Base-by-base conservation (phyloP, 2,888 invertebrate genomes). In the Conomelus anceps region DNA sequence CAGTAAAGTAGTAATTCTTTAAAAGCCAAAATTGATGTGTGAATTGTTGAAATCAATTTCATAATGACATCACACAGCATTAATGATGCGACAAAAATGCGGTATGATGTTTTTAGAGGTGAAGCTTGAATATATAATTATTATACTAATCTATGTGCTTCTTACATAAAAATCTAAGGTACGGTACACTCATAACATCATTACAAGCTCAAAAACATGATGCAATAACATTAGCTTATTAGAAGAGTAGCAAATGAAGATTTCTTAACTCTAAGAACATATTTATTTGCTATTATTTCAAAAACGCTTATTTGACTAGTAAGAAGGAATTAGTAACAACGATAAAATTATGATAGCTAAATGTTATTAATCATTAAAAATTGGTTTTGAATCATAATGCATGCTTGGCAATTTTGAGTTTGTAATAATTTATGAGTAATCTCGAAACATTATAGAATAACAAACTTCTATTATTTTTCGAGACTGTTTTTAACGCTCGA, bases 1-100 rank as follows among this genome's bases (percentile, higher is more conserved):
- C 63, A 63, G 63, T 63, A 63, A 63, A 63, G 63, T 86, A 86
- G 86, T 86, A 86, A 86, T 23, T 86, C 86, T 86, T 86, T 86
- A 86, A 86, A 86, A 86, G 86, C 86, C 86, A 29, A 86, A 86
- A 24, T 63, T 20, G 20, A 63, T 63, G 63, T 20, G 63, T 63
- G 63, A 63, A 63, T 63, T 63, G 63, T 63, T 63, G 63, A 63
- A 63, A 63, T 63, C 63, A 63, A 63, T 63, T 63, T n/a, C 63
- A 63, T 63, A n/a, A 3, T 63, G n/a, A 63, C 63, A 63, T 63
- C 63, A 63, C 63, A 63, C n/a, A n/a, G 63, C 63, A 63, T 63
- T 63, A 63, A n/a, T 3, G 1, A 20, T 63, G n/a, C n/a, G 13
- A n/a, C n/a, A n/a, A 63, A n/a, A 63, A 63, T 63, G n/a, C 63